Percentiles rank a stretch among this genome's conserved stretches.
These are phyloP conservation scores for Lingula anatina DNA, from an alignment of 2,888 invertebrate genomes.

Conservation along the genomic window DNA sequence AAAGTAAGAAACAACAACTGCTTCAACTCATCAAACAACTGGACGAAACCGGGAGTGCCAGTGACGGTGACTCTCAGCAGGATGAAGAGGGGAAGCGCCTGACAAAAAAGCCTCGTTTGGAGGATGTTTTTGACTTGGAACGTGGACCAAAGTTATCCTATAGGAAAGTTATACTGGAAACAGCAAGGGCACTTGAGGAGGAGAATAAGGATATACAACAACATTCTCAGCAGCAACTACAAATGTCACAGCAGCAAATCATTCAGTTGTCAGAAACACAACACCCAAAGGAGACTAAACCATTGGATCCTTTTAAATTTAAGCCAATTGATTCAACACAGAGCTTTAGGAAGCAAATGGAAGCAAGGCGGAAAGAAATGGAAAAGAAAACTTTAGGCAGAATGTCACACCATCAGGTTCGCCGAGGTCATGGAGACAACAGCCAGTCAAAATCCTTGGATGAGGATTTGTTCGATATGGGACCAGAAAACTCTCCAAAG, in stretches of 20 bases:
- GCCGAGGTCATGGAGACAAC: not conserved
- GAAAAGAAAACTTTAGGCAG: conserved; percentile 11
- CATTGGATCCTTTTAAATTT: conserved; percentile 4
- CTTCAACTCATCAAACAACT: conserved; percentile 43
- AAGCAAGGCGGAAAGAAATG: conserved; percentile 22
- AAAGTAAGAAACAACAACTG: conserved; percentile 41
- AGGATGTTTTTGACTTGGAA: conserved; percentile 14
- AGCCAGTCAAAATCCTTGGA: conserved; percentile 4
- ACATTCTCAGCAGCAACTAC: too few species aligned
- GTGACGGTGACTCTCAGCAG: conserved; percentile 20
- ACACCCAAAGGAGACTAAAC: not conserved
- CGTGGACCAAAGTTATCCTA: not conserved
- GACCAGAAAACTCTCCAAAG: conserved; percentile 20
- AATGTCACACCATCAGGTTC: not conserved
- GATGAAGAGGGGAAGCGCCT: conserved; percentile 15
- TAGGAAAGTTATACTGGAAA: too few species aligned
- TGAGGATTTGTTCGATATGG: conserved; percentile 14
- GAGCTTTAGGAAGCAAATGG: conserved; percentile 41
- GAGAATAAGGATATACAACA: not conserved
- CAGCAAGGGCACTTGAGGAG: not conserved
- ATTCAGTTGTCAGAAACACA: not conserved
- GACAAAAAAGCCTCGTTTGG: conserved; percentile 24
- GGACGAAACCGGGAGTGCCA: conserved; percentile 34
- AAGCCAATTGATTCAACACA: conserved; percentile 26
- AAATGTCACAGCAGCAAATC: too few species aligned